Conservation (phyloP, 2,888 invertebrate genomes). For the Phengaris arion region DNA sequence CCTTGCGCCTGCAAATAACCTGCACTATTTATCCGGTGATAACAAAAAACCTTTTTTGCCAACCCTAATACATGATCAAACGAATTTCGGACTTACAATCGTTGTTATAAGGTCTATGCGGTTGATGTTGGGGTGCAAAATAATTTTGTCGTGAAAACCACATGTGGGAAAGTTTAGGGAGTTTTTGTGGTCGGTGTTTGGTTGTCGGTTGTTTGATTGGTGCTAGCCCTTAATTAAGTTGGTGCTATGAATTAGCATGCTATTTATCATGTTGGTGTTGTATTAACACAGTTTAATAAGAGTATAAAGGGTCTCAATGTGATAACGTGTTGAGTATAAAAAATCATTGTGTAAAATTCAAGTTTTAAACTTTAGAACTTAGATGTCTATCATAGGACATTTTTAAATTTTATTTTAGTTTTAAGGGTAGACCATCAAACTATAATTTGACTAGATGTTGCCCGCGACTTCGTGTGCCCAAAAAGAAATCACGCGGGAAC, state of each 20-base stretch:
- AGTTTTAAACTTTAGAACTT: not conserved
- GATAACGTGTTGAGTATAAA: not conserved
- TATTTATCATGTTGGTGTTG: conserved; percentile 45
- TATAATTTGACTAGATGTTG: too few species aligned
- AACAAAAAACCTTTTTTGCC: conserved; percentile 52
- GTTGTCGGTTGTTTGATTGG: conserved; percentile 70
- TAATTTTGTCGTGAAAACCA: conserved; percentile 46
- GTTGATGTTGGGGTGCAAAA: not conserved
- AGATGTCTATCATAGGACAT: too few species aligned
- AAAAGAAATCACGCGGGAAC: too few species aligned
- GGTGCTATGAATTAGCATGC: conserved; percentile 60
- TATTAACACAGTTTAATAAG: conserved; percentile 15
- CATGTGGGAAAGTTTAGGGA: conserved; percentile 66
- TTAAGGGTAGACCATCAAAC: too few species aligned
- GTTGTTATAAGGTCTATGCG: conserved; percentile 31
- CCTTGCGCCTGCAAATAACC: conserved; percentile 77
- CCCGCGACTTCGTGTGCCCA: too few species aligned
- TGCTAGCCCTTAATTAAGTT: conserved; percentile 67
- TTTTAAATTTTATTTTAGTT: too few species aligned
- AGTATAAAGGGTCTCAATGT: not conserved
- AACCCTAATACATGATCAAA: conserved; percentile 22
- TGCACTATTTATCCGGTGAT: conserved; percentile 71
- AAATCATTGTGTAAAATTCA: not conserved
- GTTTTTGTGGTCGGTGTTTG: conserved; percentile 62
- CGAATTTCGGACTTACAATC: conserved; percentile 36